Evolutionary conservation across 1,140 invertebrate species (phyloP), one percentile per base, ranked within the genome.

Genomic region (Drosophila mayri): DNA sequence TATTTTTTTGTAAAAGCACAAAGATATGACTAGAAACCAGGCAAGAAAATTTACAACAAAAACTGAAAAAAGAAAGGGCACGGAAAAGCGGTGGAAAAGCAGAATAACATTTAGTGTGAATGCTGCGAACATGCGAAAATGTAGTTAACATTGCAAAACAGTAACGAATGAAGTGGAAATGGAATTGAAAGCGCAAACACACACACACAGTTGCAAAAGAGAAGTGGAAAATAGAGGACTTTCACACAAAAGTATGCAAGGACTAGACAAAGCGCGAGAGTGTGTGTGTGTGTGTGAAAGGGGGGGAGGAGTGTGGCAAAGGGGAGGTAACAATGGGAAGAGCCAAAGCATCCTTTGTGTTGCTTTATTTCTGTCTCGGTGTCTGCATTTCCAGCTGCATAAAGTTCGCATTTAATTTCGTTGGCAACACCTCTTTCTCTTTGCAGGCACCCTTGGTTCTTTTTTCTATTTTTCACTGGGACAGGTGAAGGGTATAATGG

Each of bases 91-190:
- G 16, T 14, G 40, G 14, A 32, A 58, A 66, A 59, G 46, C 32
- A 47, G 50, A 77, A 85, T 62, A 82, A 81, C 82, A 70, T 72
- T 77, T 72, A 72, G 66, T 46, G 49, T 66, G 76, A 72, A 41
- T 58, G 80, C 49, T 54, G 76, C 77, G 58, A 90, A 81, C 84
- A 84, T 73, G 84, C 66, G 67, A 82, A 83, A 83, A 88, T 83
- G 80, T 87, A 84, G 79, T 87, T 87, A 87, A 87, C 83, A 88
- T 87, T 88, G 83, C 83, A 87, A 87, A 87, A 84, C 73, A 90
- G 85, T 84, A 73, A 75, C 84, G 84, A 88, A 90, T 90, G 72
- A 90, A 84, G 85, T 88, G 80, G 80, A 88, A 88, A 78, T 84
- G 67, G 67, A 81, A 80, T 57, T 57, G 67, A 80, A 68, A 80